Evolutionary conservation across 2,888 invertebrate species (phyloP).

Genomic region (Lasioglossum malachurum): DNA sequence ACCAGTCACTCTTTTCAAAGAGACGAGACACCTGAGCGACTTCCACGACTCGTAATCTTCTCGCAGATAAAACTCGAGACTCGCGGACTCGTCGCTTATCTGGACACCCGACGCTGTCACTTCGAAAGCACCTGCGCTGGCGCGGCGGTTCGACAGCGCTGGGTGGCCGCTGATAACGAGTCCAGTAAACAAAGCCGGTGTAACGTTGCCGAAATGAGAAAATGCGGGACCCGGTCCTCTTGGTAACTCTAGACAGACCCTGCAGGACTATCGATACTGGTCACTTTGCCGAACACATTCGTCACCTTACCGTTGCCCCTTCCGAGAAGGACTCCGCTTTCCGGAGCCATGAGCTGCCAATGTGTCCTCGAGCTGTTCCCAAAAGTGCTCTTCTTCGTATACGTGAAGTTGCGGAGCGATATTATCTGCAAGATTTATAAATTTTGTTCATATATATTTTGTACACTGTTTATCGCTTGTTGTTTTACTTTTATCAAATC

Average conservation of each 20-base stretch:
- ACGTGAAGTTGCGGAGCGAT: no score
- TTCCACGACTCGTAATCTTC: neutral
- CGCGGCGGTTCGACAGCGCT: neutral
- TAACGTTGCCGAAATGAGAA: neutral
- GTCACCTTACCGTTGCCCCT: neutral
- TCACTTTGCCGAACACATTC: neutral
- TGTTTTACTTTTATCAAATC: no score
- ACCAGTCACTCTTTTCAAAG: neutral
- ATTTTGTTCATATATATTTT: no score
- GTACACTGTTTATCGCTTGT: no score
- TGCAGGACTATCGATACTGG: neutral
- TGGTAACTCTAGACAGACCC: slow-evolving; percentile 1
- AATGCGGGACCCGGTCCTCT: neutral
- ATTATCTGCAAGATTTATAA: no score
- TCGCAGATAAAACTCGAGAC: neutral
- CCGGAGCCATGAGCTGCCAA: neutral
- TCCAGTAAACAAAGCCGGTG: neutral
- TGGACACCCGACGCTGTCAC: neutral
- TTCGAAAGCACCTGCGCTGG: neutral
- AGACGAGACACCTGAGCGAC: neutral
- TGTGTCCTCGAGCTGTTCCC: neutral
- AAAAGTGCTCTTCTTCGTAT: no score
- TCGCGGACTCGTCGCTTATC: neutral
- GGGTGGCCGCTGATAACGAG: neutral
- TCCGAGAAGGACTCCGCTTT: neutral